Evolutionary conservation across 2,113 vertebrate genomes (phyloP).

Genomic region (Chaetodon trifascialis): DNA sequence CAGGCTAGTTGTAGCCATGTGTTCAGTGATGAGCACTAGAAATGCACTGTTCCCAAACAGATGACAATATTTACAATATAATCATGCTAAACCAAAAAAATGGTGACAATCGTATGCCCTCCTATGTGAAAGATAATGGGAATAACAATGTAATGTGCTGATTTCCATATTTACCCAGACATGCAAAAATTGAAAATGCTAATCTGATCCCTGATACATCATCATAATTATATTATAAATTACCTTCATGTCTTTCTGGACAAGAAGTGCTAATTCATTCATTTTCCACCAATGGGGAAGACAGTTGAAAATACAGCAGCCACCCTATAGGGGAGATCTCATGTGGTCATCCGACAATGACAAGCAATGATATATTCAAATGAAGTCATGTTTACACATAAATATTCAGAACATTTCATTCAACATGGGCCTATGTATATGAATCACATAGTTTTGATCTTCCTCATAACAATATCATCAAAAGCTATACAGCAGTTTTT

Average conservation of each 20-base stretch:
- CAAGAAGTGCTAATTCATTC: slow-evolving; percentile 78
- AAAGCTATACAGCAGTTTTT: slow-evolving; percentile 65
- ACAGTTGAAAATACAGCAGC: slow-evolving; percentile 21
- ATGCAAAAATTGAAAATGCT: slow-evolving; percentile 72
- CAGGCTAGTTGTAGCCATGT: slow-evolving; percentile 70
- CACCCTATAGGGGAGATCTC: slow-evolving; percentile 33
- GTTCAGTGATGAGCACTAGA: slow-evolving; percentile 51
- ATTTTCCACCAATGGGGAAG: slow-evolving; percentile 33
- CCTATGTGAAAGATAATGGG: slow-evolving; percentile 62
- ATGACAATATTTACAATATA: slow-evolving; percentile 70
- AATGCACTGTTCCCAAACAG: slow-evolving; percentile 37
- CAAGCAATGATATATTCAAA: slow-evolving; percentile 66
- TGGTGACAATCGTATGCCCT: slow-evolving; percentile 61
- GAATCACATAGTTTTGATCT: slow-evolving; percentile 55
- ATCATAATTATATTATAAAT: slow-evolving; percentile 81
- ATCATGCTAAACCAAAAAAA: slow-evolving; percentile 57
- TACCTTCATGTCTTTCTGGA: slow-evolving; percentile 76
- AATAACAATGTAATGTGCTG: slow-evolving; percentile 61
- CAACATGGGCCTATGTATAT: slow-evolving; percentile 32
- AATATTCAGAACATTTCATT: slow-evolving; percentile 57
- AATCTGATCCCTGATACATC: slow-evolving; percentile 75
- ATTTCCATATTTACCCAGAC: slow-evolving; percentile 76
- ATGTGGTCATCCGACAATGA: slow-evolving; percentile 27
- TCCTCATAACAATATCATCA: slow-evolving; percentile 59
- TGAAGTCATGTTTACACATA: slow-evolving; percentile 60